A percentile compares a stretch with the other conserved stretches of the same genome.
phyloP scores from a whole-genome alignment of 2,888 invertebrate species.

The Drosophila hamatofila region DNA sequence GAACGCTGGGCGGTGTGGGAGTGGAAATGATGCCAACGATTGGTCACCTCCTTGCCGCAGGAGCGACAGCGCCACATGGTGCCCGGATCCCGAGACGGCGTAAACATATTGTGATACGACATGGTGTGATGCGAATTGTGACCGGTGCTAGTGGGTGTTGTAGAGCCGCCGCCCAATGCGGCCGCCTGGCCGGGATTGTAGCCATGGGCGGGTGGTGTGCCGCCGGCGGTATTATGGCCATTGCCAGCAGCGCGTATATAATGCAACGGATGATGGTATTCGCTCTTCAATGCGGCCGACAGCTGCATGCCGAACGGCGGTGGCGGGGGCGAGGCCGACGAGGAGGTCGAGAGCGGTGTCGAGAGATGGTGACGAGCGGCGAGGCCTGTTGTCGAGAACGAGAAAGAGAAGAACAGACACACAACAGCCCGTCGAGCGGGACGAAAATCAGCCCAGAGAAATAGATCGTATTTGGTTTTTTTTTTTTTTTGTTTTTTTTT shows the following conservation, averaged over 20 bases:
- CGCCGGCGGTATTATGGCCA: conserved; percentile 63
- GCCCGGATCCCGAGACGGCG: conserved; percentile 89
- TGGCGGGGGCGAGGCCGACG: conserved; percentile 84
- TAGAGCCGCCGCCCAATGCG: conserved; percentile 48
- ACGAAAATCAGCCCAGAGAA: conserved; percentile 85
- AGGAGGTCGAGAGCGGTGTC: conserved; percentile 83
- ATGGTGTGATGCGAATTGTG: conserved; percentile 86
- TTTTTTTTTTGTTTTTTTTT: conserved; percentile 56
- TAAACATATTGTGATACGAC: conserved; percentile 94
- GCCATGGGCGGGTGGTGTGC: conserved; percentile 68
- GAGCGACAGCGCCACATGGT: conserved; percentile 93
- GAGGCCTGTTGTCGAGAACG: conserved; percentile 85
- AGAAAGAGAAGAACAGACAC: conserved; percentile 85
- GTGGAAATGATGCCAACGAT: conserved; percentile 95
- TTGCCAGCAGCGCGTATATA: conserved; percentile 80
- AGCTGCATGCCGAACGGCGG: conserved; percentile 83
- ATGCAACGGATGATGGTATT: conserved; percentile 82
- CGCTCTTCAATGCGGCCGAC: conserved; percentile 83
- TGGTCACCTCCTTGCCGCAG: conserved; percentile 94
- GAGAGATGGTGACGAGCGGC: conserved; percentile 83
- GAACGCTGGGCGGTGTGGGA: conserved; percentile 93
- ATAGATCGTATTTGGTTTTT: conserved; percentile 69
- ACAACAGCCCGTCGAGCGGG: conserved; percentile 85
- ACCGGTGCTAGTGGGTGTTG: conserved; percentile 59
- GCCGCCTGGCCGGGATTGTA: conserved; percentile 74